Base-by-base conservation (phyloP, 1,140 invertebrate species). In the Drosophila sproati region DNA sequence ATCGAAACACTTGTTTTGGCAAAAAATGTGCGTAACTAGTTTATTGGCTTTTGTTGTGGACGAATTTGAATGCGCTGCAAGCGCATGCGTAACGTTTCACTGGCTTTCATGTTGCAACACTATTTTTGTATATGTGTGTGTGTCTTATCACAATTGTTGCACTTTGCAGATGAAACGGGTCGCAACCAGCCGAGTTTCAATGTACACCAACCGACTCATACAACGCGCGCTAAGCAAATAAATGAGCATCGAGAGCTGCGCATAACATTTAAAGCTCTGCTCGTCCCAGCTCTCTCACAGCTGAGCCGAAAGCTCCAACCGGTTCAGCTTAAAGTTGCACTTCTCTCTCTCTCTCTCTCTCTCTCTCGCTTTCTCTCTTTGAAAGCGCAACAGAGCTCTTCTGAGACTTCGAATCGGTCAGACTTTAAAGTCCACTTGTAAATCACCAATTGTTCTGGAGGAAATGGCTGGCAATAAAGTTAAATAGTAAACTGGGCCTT, bases 81-180 rank as follows among this genome's bases (percentile, higher is more conserved):
- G 70, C 83, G 85, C 83, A 83, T 89, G 80, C 71, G 70, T 72
- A 85, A 77, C 85, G 73, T 80, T 56, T 89, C 80, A 74, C 83
- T 78, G 69, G 80, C 77, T 88, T 87, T 87, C 83, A 87, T 87
- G 80, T 87, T 87, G 70, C 62, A 61, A 35, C 66, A 72, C 70
- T 78, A 48, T 68, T 52, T 47, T 45, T 72, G 32, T 50, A 43
- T 37, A 57, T 59, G 43, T 29, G 45, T 39, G 12, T 34, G 6
- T 20, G n/a, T 31, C 60, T 69, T 73, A 76, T 62, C 68, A 72
- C 80, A 77, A 55, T 32, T 70, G 63, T 66, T 66, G 61, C 32
- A 52, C n/a, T 54, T 29, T 47, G 37, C 35, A 34, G n/a, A 50
- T 4, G 43, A 5, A 39, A 31, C 66, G 37, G 45, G 43, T 39